Base-by-base conservation (phyloP, 2,797 vertebrate species). In the Pelobates cultripes region DNA sequence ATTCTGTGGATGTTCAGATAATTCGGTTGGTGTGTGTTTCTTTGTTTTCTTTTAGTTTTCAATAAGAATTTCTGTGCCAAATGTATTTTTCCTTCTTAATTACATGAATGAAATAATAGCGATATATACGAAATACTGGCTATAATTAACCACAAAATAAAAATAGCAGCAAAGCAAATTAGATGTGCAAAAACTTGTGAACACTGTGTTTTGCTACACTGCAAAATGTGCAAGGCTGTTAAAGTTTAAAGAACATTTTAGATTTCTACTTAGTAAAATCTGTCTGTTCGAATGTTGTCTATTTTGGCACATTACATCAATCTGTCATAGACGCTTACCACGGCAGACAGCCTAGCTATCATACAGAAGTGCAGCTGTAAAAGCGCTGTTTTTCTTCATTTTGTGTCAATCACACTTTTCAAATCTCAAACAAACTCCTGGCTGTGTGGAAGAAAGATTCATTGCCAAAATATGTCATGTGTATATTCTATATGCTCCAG, bases 371-470 rank as follows among this genome's bases (percentile, higher is more conserved):
- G 57, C 41, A 77, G 14, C n/a, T 14, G 43, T 45, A 28, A 28
- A 1, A 28, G 44, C 28, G 43, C 45, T 45, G 8, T 40, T 5
- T 45, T 5, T 70, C 51, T 41, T 70, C 17, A 60, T 60, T 41
- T 70, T 9, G 4, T 70, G 53, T 61, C 53, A 78, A 61, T 70
- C 76, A 70, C 47, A 1, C 8, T 51, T 78, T 4, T 53, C 43
- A 17, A 61, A 44, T 28, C 42, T 42, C 43, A 61, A 4, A 67
- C 5, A 41, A 63, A 15, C 12, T 15, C 57, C 5, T 61, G 28
- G 28, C 14, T 15, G 14, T 61, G 14, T 17, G 57, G 57, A 61
- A 61, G 14, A 61, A 61, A 61, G 57, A n/a, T 13, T 4, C 2
- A 61, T 3, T 14, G 57, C 57, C 12, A 13, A 61, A 5, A 51